phyloP scores from a whole-genome alignment of 1,140 invertebrate species.

The Penaeus chinensis region DNA sequence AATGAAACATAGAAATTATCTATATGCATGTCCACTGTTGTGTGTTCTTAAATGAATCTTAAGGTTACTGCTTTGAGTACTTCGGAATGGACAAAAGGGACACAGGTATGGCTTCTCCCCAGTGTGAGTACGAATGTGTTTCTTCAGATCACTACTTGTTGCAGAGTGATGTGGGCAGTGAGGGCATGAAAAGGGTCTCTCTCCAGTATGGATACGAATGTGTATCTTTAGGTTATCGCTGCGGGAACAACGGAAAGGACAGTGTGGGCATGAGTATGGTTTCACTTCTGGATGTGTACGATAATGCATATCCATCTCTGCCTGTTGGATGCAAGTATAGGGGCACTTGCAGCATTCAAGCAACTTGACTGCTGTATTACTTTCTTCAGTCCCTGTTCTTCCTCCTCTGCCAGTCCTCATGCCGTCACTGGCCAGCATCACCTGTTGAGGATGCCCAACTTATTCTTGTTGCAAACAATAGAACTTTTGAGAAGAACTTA shows the following conservation, averaged over 20 bases:
- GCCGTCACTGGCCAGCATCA: too few species aligned
- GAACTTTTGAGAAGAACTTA: neutral
- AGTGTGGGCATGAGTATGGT: slow-evolving; percentile 25
- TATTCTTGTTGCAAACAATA: slow-evolving; percentile 1
- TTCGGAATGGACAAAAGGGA: too few species aligned
- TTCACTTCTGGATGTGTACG: slow-evolving; percentile 24
- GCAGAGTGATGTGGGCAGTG: neutral
- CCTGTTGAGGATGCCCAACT: too few species aligned
- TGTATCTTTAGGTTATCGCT: neutral
- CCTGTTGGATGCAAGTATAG: slow-evolving; percentile 9
- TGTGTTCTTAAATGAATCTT: too few species aligned
- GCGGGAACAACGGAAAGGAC: slow-evolving; percentile 16
- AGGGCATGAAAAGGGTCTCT: neutral
- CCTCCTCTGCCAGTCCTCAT: too few species aligned
- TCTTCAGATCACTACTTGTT: too few species aligned
- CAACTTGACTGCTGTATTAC: slow-evolving; percentile 14
- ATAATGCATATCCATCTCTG: slow-evolving; percentile 14
- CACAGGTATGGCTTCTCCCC: too few species aligned
- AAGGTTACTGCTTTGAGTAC: too few species aligned
- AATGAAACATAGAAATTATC: too few species aligned
- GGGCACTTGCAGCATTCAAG: neutral
- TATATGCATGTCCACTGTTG: too few species aligned
- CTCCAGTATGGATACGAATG: slow-evolving; percentile 25
- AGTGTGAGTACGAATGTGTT: too few species aligned
- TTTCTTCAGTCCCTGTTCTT: neutral